Conservation (phyloP, 2,888 invertebrate species). For the Vanessa cardui region DNA sequence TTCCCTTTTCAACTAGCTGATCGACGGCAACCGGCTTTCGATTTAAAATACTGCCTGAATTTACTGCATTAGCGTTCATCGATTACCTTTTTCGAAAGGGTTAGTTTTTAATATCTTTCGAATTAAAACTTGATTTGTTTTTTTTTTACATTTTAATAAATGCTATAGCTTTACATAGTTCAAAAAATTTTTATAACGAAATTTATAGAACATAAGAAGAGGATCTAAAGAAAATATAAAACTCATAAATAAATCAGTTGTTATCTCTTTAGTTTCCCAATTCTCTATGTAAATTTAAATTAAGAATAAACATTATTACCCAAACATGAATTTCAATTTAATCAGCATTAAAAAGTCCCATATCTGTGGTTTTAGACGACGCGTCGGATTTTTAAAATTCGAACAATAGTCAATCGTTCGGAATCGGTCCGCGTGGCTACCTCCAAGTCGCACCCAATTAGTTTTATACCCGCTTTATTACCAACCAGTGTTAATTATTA, state of each 20-base stretch:
- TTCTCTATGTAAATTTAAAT: background rate
- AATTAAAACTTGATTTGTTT: background rate
- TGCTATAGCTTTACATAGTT: no score
- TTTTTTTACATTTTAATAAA: no score
- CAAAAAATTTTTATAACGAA: no score
- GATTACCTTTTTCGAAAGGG: constrained; percentile 25
- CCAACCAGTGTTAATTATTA: constrained; percentile 81
- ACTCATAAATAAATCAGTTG: background rate
- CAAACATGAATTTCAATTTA: constrained; percentile 1
- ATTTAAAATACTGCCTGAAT: constrained; percentile 65
- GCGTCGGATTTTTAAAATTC: constrained; percentile 32
- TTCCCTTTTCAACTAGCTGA: constrained; percentile 79
- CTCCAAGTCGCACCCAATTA: constrained; percentile 66
- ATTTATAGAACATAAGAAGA: background rate
- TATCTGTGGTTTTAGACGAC: constrained; percentile 4
- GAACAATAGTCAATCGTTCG: constrained; percentile 56
- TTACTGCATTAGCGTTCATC: constrained; percentile 59
- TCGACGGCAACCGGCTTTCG: constrained; percentile 67
- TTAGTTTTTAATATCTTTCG: constrained; percentile 1
- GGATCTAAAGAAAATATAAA: background rate
- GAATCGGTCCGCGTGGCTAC: constrained; percentile 47
- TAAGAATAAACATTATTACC: background rate
- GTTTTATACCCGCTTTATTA: constrained; percentile 81
- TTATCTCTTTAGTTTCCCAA: no score
- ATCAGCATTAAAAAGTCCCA: constrained; percentile 5